phyloP scores from a whole-genome alignment of 2,113 vertebrate species.

The Lasiurus borealis region DNA sequence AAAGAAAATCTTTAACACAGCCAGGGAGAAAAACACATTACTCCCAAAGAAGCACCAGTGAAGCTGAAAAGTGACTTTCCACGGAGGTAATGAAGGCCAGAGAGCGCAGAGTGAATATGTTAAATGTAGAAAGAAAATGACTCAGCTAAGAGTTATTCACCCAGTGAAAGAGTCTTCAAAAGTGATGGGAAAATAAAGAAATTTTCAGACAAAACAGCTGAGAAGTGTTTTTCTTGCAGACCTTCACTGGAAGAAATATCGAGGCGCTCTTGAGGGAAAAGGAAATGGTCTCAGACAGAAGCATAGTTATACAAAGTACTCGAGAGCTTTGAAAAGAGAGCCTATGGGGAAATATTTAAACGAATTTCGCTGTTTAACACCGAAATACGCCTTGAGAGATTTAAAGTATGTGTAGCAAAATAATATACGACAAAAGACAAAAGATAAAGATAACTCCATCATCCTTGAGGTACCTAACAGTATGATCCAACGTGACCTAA shows the following conservation, averaged over 20 bases:
- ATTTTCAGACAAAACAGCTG: conserved; percentile 8
- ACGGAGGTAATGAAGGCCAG: not conserved
- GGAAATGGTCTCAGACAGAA: not conserved
- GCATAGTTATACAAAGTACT: not conserved
- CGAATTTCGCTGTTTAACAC: not conserved
- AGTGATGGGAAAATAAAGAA: not conserved
- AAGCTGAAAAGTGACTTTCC: conserved; percentile 22
- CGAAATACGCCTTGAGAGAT: not conserved
- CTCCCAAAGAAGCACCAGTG: not conserved
- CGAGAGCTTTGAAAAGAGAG: not conserved
- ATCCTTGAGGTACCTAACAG: not conserved
- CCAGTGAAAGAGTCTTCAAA: not conserved
- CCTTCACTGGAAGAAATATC: not conserved
- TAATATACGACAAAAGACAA: not conserved
- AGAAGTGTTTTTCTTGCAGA: not conserved
- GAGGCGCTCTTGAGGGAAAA: not conserved
- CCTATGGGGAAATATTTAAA: not conserved
- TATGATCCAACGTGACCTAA: not conserved
- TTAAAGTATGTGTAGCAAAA: not conserved
- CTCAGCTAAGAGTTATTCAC: conserved; percentile 27
- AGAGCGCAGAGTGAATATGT: not conserved
- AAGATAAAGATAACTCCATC: not conserved
- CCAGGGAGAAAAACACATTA: not conserved
- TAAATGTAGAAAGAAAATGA: not conserved
- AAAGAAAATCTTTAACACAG: conserved; percentile 49